These are phyloP conservation scores for Falco biarmicus DNA, from an alignment of 2,797 vertebrate genomes.

Conservation along the genomic window DNA sequence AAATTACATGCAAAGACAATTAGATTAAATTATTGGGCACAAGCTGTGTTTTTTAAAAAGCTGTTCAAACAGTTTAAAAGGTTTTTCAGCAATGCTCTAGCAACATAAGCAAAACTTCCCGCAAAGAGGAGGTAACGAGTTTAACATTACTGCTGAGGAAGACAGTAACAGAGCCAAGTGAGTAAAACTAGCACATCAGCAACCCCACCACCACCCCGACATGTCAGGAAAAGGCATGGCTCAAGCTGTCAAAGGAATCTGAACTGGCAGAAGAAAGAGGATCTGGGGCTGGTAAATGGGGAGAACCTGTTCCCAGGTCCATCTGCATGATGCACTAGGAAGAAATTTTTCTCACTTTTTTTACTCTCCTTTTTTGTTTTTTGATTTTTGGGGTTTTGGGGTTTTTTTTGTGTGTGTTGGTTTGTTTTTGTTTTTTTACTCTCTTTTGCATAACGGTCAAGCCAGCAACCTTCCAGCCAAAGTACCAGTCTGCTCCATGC, in stretches of 20 bases:
- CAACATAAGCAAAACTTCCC: constrained; percentile 41
- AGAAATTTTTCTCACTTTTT: not conserved
- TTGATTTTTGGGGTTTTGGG: not conserved
- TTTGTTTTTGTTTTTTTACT: not conserved
- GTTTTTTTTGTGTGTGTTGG: not conserved
- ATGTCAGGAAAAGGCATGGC: not conserved
- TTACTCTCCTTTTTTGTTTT: not conserved
- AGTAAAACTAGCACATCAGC: constrained; percentile 16
- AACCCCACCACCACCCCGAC: fast-evolving
- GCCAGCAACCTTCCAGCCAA: not conserved
- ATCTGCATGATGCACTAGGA: not conserved
- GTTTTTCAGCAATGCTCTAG: constrained; percentile 10
- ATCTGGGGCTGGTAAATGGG: not conserved
- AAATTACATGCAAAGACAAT: constrained; percentile 36
- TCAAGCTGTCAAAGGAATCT: constrained; percentile 1
- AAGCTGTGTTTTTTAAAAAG: not conserved
- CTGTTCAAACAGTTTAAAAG: constrained; percentile 33
- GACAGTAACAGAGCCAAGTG: not conserved
- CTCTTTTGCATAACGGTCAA: not conserved
- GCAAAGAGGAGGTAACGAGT: constrained; percentile 31
- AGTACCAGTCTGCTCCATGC: not conserved
- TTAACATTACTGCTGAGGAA: constrained; percentile 42
- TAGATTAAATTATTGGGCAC: constrained; percentile 23
- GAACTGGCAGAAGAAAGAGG: not conserved
- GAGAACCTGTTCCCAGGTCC: not conserved